Evolutionary conservation across 2,888 invertebrate species (phyloP).

Genomic region (Tinea trinotella): DNA sequence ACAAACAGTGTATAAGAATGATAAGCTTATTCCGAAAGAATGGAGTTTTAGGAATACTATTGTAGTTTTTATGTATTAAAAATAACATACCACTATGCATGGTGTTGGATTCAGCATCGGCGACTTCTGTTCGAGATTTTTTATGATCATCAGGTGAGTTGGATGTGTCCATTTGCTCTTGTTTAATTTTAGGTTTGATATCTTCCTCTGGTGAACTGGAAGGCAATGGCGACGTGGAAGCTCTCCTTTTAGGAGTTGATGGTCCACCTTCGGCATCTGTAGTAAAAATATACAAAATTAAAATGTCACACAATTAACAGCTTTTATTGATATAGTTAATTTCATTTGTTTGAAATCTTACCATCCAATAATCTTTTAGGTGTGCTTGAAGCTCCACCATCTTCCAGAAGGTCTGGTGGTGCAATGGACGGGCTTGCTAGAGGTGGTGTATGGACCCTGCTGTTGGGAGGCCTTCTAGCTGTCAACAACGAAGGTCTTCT

Average conservation of each 20-base stretch:
- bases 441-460: slow-evolving; percentile 81
- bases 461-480: slow-evolving; percentile 63
- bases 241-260: slow-evolving; percentile 74
- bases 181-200: slow-evolving; percentile 74
- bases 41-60: background rate
- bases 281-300: background rate
- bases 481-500: slow-evolving; percentile 59
- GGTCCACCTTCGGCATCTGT: slow-evolving; percentile 65
- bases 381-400: slow-evolving; percentile 87
- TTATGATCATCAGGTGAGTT: slow-evolving; percentile 78
- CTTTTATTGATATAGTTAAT: background rate
- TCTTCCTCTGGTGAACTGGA: slow-evolving; percentile 67
- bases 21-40: background rate
- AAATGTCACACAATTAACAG: background rate
- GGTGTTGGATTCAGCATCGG: slow-evolving; percentile 92
- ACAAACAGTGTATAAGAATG: background rate
- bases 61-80: background rate
- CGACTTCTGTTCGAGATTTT: slow-evolving; percentile 85
- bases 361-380: slow-evolving; percentile 79
- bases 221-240: slow-evolving; percentile 70
- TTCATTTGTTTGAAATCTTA: slow-evolving; percentile 32
- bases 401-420: slow-evolving; percentile 78
- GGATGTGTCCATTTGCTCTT: slow-evolving; percentile 77
- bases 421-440: slow-evolving; percentile 77
- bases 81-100: slow-evolving; percentile 88